phyloP scores from a whole-genome alignment of 2,797 vertebrate species.

The Lacerta bilineata region DNA sequence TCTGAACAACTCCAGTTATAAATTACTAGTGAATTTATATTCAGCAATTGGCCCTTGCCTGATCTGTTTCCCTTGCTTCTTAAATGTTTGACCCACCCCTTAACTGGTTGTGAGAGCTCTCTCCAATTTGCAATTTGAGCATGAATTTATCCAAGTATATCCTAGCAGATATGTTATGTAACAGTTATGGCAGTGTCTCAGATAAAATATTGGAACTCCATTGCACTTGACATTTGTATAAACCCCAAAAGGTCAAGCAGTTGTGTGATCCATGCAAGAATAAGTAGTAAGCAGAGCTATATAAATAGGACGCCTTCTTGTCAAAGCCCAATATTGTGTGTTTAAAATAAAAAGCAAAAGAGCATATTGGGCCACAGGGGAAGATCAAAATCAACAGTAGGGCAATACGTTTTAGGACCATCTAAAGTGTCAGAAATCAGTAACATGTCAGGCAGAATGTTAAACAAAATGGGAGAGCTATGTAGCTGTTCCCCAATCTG shows the following conservation, averaged over 20 bases:
- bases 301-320: constrained; percentile 13
- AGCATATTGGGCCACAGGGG: no score
- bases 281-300: constrained; percentile 13
- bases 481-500: no score
- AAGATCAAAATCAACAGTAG: not conserved
- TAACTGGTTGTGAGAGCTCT: not conserved
- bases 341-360: not conserved
- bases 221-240: constrained; percentile 18
- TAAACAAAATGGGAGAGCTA: not conserved
- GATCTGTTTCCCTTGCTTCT: not conserved
- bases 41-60: not conserved
- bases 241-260: constrained; percentile 10
- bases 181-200: not conserved
- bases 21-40: not conserved
- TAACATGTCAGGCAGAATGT: not conserved
- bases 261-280: not conserved
- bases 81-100: constrained; percentile 7
- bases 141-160: constrained; percentile 13
- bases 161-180: constrained; percentile 10
- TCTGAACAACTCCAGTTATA: not conserved
- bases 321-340: not conserved
- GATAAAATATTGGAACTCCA: not conserved
- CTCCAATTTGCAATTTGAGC: not conserved
- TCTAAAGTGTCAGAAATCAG: not conserved
- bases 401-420: not conserved